Conservation (phyloP, 2,888 invertebrate species). For the Diplolepis rosae region DNA sequence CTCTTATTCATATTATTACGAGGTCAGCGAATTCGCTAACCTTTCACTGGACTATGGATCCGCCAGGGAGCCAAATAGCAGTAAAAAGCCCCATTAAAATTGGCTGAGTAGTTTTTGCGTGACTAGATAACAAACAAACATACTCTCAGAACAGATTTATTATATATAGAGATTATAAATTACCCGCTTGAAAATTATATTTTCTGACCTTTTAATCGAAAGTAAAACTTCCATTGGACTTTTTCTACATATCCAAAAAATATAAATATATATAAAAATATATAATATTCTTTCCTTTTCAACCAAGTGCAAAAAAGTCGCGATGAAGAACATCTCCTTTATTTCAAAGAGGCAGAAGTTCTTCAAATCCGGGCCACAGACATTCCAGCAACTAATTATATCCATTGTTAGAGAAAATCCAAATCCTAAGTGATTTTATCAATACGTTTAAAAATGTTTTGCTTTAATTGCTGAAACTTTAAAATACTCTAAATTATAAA, state of each 20-base stretch:
- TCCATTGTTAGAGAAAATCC: slow-evolving; percentile 2
- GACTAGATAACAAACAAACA: no score
- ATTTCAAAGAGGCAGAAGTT: not conserved
- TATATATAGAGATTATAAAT: not conserved
- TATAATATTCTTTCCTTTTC: no score
- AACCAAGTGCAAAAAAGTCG: not conserved
- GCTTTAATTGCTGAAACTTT: not conserved
- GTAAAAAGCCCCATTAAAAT: no score
- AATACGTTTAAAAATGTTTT: not conserved
- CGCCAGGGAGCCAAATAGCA: no score
- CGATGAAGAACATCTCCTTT: not conserved
- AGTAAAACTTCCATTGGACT: slow-evolving; percentile 2
- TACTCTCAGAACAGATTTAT: no score
- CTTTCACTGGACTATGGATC: no score
- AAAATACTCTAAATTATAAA: not conserved
- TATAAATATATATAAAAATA: no score
- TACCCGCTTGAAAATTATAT: not conserved
- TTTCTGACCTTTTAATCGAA: not conserved
- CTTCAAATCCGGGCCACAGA: not conserved
- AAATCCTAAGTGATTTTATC: not conserved
- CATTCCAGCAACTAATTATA: not conserved
- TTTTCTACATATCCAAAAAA: slow-evolving; percentile 29
- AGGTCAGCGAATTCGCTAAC: no score
- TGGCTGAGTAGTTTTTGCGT: no score
- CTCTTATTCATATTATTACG: no score